Conservation (phyloP, 2,113 vertebrate species). For the Egretta garzetta region DNA sequence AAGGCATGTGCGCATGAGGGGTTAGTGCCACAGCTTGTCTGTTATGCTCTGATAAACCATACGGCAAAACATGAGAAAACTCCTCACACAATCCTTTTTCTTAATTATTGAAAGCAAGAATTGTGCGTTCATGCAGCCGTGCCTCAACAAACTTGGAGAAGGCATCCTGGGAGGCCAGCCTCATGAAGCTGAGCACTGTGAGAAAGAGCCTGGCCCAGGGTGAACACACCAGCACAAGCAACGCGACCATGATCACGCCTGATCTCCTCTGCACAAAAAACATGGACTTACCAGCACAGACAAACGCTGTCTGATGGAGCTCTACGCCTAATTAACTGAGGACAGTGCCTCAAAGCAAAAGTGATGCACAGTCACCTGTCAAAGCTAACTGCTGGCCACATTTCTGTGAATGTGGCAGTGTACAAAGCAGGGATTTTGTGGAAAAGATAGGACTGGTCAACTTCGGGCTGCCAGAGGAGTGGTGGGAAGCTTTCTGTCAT, state of each 20-base stretch:
- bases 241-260: fast-evolving
- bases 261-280: fast-evolving
- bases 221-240: fast-evolving
- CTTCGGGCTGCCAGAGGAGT: background rate
- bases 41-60: background rate
- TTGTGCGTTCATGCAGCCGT: fast-evolving
- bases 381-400: background rate
- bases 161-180: background rate
- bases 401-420: fast-evolving
- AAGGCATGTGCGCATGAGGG: fast-evolving
- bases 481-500: background rate
- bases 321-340: fast-evolving
- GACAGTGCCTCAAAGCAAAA: background rate
- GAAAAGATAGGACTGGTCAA: background rate
- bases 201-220: fast-evolving
- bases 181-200: fast-evolving
- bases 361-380: background rate
- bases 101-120: background rate
- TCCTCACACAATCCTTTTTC: fast-evolving
- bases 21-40: background rate
- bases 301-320: fast-evolving
- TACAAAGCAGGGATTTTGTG: fast-evolving
- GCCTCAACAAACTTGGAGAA: background rate
- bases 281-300: fast-evolving
- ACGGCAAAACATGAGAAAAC: background rate